Percentiles rank a stretch among this genome's conserved stretches.
Evolutionary conservation across 2,113 vertebrate genomes (phyloP).

Genomic region (Prunella himalayana): DNA sequence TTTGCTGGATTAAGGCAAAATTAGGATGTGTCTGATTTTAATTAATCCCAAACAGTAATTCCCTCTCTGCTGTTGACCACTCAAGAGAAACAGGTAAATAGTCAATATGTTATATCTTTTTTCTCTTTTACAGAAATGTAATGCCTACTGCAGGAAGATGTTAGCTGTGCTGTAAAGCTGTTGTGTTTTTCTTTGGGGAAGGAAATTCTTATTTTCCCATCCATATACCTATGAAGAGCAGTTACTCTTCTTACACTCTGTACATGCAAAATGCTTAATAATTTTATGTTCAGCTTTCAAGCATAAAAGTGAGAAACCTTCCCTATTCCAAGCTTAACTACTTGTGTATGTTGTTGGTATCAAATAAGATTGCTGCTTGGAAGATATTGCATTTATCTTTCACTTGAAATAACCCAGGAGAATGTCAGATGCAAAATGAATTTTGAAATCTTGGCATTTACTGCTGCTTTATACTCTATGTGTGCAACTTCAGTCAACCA

Average conservation of each 20-base stretch:
- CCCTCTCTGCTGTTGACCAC: not conserved
- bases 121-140: not conserved
- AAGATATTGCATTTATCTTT: conserved; percentile 29
- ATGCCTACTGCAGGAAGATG: not conserved
- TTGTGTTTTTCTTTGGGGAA: not conserved
- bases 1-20: not conserved
- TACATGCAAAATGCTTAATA: conserved; percentile 14
- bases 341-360: not conserved
- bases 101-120: not conserved
- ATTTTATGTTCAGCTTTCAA: conserved; percentile 30
- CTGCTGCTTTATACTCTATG: conserved; percentile 25
- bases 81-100: not conserved
- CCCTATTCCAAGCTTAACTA: not conserved
- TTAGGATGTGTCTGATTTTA: not conserved
- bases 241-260: not conserved
- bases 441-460: conserved; percentile 43
- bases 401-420: conserved; percentile 31
- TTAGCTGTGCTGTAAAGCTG: not conserved
- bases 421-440: conserved; percentile 40
- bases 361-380: conserved; percentile 6
- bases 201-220: conserved; percentile 26
- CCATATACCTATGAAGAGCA: not conserved
- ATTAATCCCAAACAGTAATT: not conserved
- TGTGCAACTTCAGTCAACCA: conserved; percentile 22
- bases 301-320: not conserved